Evolutionary conservation across 2,888 invertebrate genomes (phyloP).

Genomic region (Drosophila eohydei): DNA sequence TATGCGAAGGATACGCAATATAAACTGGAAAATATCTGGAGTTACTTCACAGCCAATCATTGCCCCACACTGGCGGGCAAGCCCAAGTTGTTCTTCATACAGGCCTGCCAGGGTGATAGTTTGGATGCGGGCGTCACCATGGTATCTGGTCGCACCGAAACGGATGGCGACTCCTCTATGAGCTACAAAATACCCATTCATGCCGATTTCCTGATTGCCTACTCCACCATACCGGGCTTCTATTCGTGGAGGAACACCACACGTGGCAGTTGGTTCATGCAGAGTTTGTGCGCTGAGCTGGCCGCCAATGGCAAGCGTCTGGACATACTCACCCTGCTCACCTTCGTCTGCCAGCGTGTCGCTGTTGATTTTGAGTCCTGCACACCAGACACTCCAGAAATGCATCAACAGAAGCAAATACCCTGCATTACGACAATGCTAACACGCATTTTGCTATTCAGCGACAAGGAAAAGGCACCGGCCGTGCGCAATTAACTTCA

Average conservation of each 20-base stretch:
- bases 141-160: slow-evolving; percentile 86
- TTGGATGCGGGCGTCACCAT: slow-evolving; percentile 92
- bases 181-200: slow-evolving; percentile 94
- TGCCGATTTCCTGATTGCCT: slow-evolving; percentile 97
- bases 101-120: slow-evolving; percentile 96
- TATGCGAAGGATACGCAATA: slow-evolving; percentile 94
- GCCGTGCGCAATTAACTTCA: slow-evolving; percentile 59
- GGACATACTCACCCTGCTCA: slow-evolving; percentile 94
- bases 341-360: slow-evolving; percentile 93
- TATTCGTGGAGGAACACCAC: slow-evolving; percentile 98
- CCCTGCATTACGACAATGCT: slow-evolving; percentile 97
- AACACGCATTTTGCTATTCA: slow-evolving; percentile 91
- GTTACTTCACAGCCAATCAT: slow-evolving; percentile 91
- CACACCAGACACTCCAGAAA: slow-evolving; percentile 90
- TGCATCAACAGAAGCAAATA: slow-evolving; percentile 97
- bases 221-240: slow-evolving; percentile 96
- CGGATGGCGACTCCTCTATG: slow-evolving; percentile 88
- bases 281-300: slow-evolving; percentile 93
- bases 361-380: slow-evolving; percentile 96
- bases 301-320: slow-evolving; percentile 89
- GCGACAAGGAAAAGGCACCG: slow-evolving; percentile 82
- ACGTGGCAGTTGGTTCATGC: slow-evolving; percentile 98
- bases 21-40: slow-evolving; percentile 92
- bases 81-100: slow-evolving; percentile 90
- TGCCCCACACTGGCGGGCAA: slow-evolving; percentile 95